A percentile compares a stretch with the other conserved stretches of the same genome.
These are phyloP conservation scores for Xyrauchen texanus DNA, from an alignment of 2,113 vertebrate species.

Conservation along the genomic window DNA sequence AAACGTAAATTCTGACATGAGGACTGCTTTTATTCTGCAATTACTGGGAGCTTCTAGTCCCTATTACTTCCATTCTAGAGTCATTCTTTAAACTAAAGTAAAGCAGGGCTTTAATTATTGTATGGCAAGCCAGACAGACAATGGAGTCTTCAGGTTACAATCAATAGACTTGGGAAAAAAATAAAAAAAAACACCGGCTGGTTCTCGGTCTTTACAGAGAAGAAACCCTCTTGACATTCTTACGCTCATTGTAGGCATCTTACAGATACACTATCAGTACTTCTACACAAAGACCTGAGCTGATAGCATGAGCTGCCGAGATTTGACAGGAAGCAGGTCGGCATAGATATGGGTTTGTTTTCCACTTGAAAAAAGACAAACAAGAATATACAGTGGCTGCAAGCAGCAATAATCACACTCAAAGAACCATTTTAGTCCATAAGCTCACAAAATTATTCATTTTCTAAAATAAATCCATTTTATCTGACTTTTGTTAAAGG, in stretches of 20 bases:
- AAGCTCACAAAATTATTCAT: too few species aligned
- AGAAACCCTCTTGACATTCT: slow-evolving; percentile 39
- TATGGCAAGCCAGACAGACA: slow-evolving; percentile 40
- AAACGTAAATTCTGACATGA: neutral
- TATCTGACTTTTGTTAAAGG: too few species aligned
- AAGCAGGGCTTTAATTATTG: slow-evolving; percentile 34
- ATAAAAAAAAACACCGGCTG: slow-evolving; percentile 22
- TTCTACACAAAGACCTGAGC: slow-evolving; percentile 29
- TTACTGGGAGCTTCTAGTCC: slow-evolving; percentile 12
- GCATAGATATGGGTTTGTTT: slow-evolving; percentile 41
- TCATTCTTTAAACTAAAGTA: slow-evolving; percentile 38
- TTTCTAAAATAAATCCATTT: too few species aligned
- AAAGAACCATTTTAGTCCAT: too few species aligned
- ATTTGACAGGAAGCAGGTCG: slow-evolving; percentile 37
- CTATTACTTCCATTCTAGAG: slow-evolving; percentile 6
- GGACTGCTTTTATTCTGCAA: slow-evolving; percentile 11
- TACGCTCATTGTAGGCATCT: slow-evolving; percentile 39
- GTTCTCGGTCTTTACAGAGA: neutral
- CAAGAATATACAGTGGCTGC: too few species aligned
- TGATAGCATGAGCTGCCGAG: slow-evolving; percentile 37
- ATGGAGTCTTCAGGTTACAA: slow-evolving; percentile 45
- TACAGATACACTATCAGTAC: slow-evolving; percentile 54
- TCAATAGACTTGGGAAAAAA: slow-evolving; percentile 52
- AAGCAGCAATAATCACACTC: too few species aligned
- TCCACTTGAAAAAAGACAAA: slow-evolving; percentile 15